Percentiles rank a stretch among this genome's conserved stretches.
Evolutionary conservation across 2,888 invertebrate genomes (phyloP).

Genomic region (Drosophila meridiana): DNA sequence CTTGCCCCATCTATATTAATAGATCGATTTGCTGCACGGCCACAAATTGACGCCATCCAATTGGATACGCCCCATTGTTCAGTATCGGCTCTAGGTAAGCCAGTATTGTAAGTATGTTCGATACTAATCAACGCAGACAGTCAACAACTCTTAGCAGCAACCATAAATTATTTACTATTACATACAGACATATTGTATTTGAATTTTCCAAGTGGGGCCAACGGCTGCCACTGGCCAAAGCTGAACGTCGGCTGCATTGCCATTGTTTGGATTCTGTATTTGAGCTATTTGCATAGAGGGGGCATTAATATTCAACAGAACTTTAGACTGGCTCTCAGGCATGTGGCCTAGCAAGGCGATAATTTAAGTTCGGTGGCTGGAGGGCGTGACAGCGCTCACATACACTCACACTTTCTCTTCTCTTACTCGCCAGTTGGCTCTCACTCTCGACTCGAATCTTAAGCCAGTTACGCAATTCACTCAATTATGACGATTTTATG

Average conservation of each 20-base stretch:
- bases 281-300: constrained; percentile 19
- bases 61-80: constrained; percentile 55
- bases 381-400: background rate
- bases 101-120: constrained; percentile 30
- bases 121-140: constrained; percentile 39
- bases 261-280: constrained; percentile 3
- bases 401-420: constrained; percentile 39
- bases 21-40: constrained; percentile 28
- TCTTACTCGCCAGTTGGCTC: constrained; percentile 7
- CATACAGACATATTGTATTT: constrained; percentile 1
- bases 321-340: background rate
- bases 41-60: constrained; percentile 49
- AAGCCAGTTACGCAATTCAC: constrained; percentile 60
- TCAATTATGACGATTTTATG: constrained; percentile 38
- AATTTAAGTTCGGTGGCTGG: constrained; percentile 1
- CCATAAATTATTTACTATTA: constrained; percentile 40
- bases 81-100: constrained; percentile 14
- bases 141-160: constrained; percentile 27
- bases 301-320: constrained; percentile 35
- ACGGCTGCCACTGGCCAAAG: constrained; percentile 2
- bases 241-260: constrained; percentile 12
- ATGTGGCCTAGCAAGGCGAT: background rate
- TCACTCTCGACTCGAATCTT: constrained; percentile 53
- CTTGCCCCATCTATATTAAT: background rate
- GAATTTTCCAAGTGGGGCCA: constrained; percentile 20